A percentile compares a stretch with the other conserved stretches of the same genome.
Conservation (phyloP, 2,113 vertebrate genomes). For the Protobothrops flavoviridis region DNA sequence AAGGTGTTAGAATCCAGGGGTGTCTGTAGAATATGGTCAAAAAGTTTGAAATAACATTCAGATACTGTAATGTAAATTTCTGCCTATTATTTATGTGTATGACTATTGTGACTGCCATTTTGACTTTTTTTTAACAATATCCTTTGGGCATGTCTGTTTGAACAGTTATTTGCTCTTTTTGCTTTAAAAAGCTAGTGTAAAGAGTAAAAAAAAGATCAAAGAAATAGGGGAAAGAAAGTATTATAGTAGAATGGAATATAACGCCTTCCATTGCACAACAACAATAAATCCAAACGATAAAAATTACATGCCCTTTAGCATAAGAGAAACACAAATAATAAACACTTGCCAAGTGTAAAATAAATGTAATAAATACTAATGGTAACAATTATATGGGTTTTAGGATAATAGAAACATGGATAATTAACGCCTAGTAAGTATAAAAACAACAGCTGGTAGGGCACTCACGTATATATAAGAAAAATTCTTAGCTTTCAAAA, state of each 20-base stretch:
- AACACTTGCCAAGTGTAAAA: not conserved
- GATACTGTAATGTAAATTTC: not conserved
- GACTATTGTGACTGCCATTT: not conserved
- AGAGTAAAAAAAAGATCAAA: not conserved
- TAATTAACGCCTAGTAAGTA: not conserved
- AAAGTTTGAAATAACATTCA: not conserved
- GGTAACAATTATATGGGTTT: not conserved
- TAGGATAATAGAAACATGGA: not conserved
- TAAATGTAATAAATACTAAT: not conserved
- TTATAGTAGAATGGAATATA: not conserved
- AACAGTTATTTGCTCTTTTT: not conserved
- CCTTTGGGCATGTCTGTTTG: not conserved
- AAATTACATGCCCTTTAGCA: not conserved
- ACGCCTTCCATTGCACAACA: not conserved
- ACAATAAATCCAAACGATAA: not conserved
- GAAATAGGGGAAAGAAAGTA: not conserved
- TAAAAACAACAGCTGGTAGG: not conserved
- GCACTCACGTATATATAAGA: not conserved
- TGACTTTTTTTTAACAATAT: not conserved
- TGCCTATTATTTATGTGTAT: not conserved
- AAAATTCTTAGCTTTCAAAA: not conserved
- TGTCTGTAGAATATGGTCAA: not conserved
- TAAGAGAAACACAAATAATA: not conserved
- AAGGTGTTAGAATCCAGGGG: not conserved
- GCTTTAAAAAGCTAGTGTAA: not conserved